Evolutionary conservation across 2,888 invertebrate species (phyloP), one percentile per base, ranked within the genome.

Genomic region (Eupithecia inturbata): DNA sequence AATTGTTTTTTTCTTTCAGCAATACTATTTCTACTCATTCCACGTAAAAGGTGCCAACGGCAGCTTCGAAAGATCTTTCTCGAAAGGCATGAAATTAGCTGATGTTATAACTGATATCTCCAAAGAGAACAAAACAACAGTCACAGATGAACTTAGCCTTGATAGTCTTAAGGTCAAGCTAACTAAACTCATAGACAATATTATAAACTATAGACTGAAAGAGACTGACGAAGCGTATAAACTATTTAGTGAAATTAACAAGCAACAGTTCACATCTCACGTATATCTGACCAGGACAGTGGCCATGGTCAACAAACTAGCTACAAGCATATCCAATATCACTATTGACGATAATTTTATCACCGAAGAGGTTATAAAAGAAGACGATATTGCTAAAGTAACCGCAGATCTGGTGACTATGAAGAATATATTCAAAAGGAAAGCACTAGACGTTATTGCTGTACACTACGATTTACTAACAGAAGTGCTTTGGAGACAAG

Each of bases 391-490:
- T 0, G 86, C 86, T 60, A 81, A 81, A 74, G 31, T 89, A 2
- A 80, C 83, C 71, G 76, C 80, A 39, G 91, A 93, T 72, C 75
- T 91, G 19, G 69, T 71, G 3, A 67, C 81, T 0, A 78, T 94
- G 26, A 86, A 87, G 76, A 91, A 85, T 79, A 80, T 89, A 33
- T 93, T 89, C 67, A 92, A 86, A 81, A 86, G 91, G 70, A 86
- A 88, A 80, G 84, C 93, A 5, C 76, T 85, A 0, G 93, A 94
- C 62, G 83, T 85, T 5, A 78, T 92, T 28, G 87, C 87, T 1
- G 80, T 93, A 73, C 89, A 91, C 84, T 94, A 91, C 74, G 94
- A 94, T 82, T 63, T 91, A 2, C 76, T 94, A 73, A 93, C 92
- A 62, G 86, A 92, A 75, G 69, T 89, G 0, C 22, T 93, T 64